phyloP scores from a whole-genome alignment of 2,113 vertebrate species.

The Eulemur macaco region DNA sequence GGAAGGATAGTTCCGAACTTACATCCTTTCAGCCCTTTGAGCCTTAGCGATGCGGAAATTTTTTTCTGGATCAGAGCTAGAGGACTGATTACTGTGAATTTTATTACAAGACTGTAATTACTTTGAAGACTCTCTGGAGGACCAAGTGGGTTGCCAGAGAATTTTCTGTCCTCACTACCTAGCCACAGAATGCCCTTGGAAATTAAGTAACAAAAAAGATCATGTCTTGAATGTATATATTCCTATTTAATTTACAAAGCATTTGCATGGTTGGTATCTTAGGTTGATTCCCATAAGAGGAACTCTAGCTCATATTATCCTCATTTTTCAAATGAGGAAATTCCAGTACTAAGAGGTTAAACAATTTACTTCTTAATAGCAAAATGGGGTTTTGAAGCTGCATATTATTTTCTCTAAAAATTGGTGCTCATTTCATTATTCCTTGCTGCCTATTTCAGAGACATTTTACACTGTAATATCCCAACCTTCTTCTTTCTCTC shows the following conservation, averaged over 20 bases:
- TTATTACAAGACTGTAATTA: slow-evolving; percentile 63
- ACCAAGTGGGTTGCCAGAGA: slow-evolving; percentile 23
- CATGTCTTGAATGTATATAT: background rate
- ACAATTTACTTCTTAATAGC: background rate
- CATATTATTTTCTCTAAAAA: background rate
- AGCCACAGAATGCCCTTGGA: slow-evolving; percentile 38
- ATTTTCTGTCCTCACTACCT: slow-evolving; percentile 41
- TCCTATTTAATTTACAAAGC: background rate
- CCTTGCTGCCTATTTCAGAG: background rate
- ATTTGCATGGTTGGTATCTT: background rate
- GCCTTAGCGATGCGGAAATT: background rate
- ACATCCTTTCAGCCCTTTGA: background rate
- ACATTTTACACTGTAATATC: background rate
- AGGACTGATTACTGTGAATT: slow-evolving; percentile 59
- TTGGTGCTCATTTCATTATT: background rate
- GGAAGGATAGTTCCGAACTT: background rate
- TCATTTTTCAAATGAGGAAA: slow-evolving; percentile 2
- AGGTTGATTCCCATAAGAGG: background rate
- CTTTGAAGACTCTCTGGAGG: slow-evolving; percentile 55
- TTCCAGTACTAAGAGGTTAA: background rate
- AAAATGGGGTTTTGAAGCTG: background rate
- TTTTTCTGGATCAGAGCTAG: background rate
- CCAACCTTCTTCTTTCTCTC: background rate
- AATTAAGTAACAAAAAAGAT: slow-evolving; percentile 28
- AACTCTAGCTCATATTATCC: background rate